Percentiles rank a stretch among this genome's conserved stretches.
Conservation (phyloP, 30 jellyfish, hydroid and myxozoan genomes). For the Catostylus mosaicus region DNA sequence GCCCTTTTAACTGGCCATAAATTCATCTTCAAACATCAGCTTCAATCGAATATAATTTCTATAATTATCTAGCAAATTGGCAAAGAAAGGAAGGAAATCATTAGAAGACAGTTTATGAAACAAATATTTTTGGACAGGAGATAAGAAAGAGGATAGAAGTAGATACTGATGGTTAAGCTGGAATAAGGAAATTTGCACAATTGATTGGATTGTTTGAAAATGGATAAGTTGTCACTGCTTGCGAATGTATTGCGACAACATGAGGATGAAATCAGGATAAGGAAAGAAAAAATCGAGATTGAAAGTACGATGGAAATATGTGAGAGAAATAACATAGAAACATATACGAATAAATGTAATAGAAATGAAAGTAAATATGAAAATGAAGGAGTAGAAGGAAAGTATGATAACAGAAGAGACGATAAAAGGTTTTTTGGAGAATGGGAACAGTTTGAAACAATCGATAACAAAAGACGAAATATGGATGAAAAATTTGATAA, state of each 20-base stretch:
- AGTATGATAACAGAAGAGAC: too few species aligned
- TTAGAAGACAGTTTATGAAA: neutral
- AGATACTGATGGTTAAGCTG: neutral
- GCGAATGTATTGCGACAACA: slow-evolving; percentile 8
- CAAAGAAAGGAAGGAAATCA: neutral
- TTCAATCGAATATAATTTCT: too few species aligned
- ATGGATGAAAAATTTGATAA: too few species aligned
- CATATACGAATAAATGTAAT: neutral
- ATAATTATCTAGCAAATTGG: neutral
- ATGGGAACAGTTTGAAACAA: too few species aligned
- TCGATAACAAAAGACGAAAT: too few species aligned
- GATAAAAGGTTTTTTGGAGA: too few species aligned
- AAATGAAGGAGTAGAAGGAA: too few species aligned
- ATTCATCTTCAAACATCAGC: neutral
- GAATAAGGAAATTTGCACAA: neutral
- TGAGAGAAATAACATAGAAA: neutral
- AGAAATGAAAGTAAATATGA: neutral
- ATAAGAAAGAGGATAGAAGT: neutral
- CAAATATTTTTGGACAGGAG: neutral
- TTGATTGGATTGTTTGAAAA: neutral
- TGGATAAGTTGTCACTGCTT: slow-evolving; percentile 8
- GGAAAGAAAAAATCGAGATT: neutral
- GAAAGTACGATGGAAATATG: too few species aligned
- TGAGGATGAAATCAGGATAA: neutral
- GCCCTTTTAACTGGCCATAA: neutral